A percentile compares a stretch with the other conserved stretches of the same genome.
These are phyloP conservation scores for Naja naja DNA, from an alignment of 2,113 vertebrate genomes.

Conservation along the genomic window DNA sequence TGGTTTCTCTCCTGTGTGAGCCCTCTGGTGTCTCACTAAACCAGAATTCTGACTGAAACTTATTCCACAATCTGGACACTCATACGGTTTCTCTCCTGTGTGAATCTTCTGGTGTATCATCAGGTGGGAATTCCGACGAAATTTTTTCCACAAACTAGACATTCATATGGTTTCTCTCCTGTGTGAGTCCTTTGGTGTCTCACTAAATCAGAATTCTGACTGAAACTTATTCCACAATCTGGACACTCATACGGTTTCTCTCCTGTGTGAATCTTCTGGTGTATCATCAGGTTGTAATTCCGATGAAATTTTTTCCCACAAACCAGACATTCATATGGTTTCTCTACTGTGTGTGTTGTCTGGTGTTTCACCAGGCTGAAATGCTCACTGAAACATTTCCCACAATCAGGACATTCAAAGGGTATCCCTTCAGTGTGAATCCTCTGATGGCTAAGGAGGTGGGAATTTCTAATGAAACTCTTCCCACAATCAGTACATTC, in stretches of 20 bases:
- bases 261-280: background rate
- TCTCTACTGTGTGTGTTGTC: background rate
- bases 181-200: no score
- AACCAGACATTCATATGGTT: background rate
- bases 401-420: background rate
- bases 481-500: no score
- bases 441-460: no score
- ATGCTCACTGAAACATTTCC: background rate
- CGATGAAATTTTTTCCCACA: background rate
- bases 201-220: no score
- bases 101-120: background rate
- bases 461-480: no score
- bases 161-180: no score
- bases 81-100: background rate
- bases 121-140: background rate
- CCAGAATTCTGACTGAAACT: background rate
- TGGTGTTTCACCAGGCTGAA: background rate
- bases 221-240: no score
- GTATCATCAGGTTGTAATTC: background rate
- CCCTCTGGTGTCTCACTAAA: no score
- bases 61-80: background rate
- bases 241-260: background rate
- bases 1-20: no score
- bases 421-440: no score
- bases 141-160: background rate